Conservation (phyloP, 2,888 invertebrate genomes). For the Agrenia bidenticulata region DNA sequence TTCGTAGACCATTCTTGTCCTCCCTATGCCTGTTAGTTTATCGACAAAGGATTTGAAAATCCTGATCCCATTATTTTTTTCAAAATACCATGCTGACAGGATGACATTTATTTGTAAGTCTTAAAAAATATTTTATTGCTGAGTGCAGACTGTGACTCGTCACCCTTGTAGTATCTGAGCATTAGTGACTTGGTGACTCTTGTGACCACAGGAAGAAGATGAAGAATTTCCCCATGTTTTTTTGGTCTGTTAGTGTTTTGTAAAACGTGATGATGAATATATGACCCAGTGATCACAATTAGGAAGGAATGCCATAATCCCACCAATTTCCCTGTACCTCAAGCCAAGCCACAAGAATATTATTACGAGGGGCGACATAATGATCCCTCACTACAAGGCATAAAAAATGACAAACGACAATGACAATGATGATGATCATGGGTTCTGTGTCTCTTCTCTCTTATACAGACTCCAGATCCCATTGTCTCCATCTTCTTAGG, state of each 20-base stretch:
- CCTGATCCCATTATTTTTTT: no score
- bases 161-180: no score
- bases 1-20: no score
- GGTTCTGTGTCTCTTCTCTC: conserved; percentile 13
- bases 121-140: no score
- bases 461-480: neutral
- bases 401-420: conserved; percentile 24
- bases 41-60: no score
- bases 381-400: conserved; percentile 7
- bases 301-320: conserved; percentile 14
- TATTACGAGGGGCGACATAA: conserved; percentile 18
- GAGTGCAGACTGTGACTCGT: no score
- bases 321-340: conserved; percentile 5
- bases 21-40: no score
- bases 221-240: no score
- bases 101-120: no score
- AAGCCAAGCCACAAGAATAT: conserved; percentile 1
- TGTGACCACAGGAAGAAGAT: no score
- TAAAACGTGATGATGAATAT: conserved; percentile 3
- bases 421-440: conserved; percentile 23
- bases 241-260: neutral
- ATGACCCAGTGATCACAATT: conserved; percentile 8
- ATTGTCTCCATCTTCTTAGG: neutral
- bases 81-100: no score
- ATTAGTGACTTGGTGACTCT: no score